phyloP scores from a whole-genome alignment of 2,888 invertebrate species.

The Diaphora mendica region DNA sequence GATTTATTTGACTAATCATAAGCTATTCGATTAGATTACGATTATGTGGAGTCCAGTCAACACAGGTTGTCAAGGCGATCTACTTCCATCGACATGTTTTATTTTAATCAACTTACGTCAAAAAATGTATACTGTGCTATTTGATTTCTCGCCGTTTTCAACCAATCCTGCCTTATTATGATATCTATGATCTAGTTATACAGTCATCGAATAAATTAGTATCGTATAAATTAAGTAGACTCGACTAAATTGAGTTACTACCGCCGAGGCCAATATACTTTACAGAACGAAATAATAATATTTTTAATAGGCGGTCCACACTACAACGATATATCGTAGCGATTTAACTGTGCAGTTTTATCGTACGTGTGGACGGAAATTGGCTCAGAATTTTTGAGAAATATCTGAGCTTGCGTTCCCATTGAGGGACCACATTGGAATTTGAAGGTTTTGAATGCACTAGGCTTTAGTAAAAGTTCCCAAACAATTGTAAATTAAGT shows the following conservation, averaged over 20 bases:
- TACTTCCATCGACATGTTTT: conserved; percentile 31
- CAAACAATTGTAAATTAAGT: too few species aligned
- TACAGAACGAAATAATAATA: background rate
- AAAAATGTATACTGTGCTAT: background rate
- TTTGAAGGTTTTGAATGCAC: too few species aligned
- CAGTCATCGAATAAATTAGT: background rate
- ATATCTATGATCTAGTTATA: background rate
- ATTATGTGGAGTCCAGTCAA: conserved; percentile 30
- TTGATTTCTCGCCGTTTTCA: background rate
- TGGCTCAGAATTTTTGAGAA: too few species aligned
- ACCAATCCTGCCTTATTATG: background rate
- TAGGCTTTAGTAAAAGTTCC: too few species aligned
- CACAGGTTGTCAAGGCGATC: conserved; percentile 43
- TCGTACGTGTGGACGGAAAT: too few species aligned
- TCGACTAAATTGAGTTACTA: background rate
- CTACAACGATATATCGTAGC: too few species aligned
- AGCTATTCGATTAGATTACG: background rate
- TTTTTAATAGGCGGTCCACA: too few species aligned
- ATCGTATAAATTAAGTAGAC: background rate
- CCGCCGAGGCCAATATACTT: background rate
- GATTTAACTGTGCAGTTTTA: too few species aligned
- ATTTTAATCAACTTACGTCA: background rate
- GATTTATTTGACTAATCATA: conserved; percentile 3
- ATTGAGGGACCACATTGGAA: too few species aligned
- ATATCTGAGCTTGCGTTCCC: too few species aligned